Evolutionary conservation across 2,888 invertebrate species (phyloP), one percentile per base, ranked within the genome.

Genomic region (Drosophila barbarae): DNA sequence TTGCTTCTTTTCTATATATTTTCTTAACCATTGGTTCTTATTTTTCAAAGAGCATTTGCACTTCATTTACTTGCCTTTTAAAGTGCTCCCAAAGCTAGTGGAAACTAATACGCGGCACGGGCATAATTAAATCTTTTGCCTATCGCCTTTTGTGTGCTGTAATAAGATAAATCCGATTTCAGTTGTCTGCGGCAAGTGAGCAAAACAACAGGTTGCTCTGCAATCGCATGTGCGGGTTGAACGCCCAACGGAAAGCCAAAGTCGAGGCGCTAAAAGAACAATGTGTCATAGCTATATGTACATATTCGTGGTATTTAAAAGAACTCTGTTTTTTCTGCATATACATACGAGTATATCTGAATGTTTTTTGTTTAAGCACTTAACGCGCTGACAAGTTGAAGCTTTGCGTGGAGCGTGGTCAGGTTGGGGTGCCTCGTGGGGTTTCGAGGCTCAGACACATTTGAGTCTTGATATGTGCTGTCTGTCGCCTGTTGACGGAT

Each of bases 361-460:
- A 3, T 1, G 21, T 35, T 71, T 58, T 46, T 49, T 81, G 72
- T 82, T 71, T 55, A 68, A 81, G 86, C 84, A 84, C 86, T 85
- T 84, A 78, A 65, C 76, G 73, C 63, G 86, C 84, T 86, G 86
- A 82, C 86, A 81, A 85, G 76, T 84, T 85, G 83, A 86, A 74
- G 83, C 77, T 75, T 81, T 84, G 84, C 77, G 69, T 81, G 78
- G 84, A 39, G 38, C 49, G 36, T 44, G 60, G 59, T 46, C 74
- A 72, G 75, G 77, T 77, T 50, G 50, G 41, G 36, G 39, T 36
- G 58, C 65, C 49, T 71, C 53, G 50, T 69, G 53, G 60, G 50
- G 52, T 34, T 53, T 73, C 65, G 55, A 13, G 54, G 54, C 52
- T 54, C 70, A 67, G 70, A 55, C 72, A 76, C 80, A 71, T 80